These are phyloP conservation scores for Smutsia gigantea DNA, from an alignment of 2,797 vertebrate genomes.

Conservation along the genomic window DNA sequence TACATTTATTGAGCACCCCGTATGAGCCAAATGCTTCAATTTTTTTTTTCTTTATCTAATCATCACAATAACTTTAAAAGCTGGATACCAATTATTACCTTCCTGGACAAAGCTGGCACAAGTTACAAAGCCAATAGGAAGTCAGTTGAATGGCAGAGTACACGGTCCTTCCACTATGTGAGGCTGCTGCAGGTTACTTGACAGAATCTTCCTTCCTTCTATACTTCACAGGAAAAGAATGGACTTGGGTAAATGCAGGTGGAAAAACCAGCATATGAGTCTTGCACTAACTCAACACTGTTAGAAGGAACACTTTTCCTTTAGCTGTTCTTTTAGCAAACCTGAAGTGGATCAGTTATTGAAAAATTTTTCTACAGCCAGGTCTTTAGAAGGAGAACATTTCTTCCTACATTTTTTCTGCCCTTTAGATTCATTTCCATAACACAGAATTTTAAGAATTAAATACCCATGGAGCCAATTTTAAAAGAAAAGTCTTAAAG, in stretches of 20 bases:
- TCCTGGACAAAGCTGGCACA: not conserved
- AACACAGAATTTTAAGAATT: conserved; percentile 61
- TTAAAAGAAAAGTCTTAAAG: conserved; percentile 63
- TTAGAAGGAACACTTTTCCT: not conserved
- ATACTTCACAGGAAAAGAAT: not conserved
- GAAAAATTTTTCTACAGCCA: conserved; percentile 48
- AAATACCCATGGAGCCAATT: conserved; percentile 58
- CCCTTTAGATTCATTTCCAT: conserved; percentile 74
- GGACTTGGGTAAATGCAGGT: not conserved
- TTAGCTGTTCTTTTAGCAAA: conserved; percentile 43
- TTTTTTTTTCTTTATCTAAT: not conserved
- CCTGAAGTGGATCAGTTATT: not conserved
- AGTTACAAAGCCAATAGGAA: not conserved
- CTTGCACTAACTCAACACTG: not conserved
- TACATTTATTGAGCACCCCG: not conserved
- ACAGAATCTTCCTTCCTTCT: not conserved
- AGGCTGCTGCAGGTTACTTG: not conserved
- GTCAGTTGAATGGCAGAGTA: not conserved
- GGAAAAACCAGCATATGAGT: not conserved
- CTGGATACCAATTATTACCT: not conserved
- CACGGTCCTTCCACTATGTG: not conserved
- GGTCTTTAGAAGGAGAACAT: conserved; percentile 40
- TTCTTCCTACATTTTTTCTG: conserved; percentile 65
- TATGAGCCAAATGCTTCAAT: not conserved
- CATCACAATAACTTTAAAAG: not conserved